A percentile compares a stretch with the other conserved stretches of the same genome.
phyloP scores from a whole-genome alignment of 2,888 invertebrate genomes.

The Cryptus armator region DNA sequence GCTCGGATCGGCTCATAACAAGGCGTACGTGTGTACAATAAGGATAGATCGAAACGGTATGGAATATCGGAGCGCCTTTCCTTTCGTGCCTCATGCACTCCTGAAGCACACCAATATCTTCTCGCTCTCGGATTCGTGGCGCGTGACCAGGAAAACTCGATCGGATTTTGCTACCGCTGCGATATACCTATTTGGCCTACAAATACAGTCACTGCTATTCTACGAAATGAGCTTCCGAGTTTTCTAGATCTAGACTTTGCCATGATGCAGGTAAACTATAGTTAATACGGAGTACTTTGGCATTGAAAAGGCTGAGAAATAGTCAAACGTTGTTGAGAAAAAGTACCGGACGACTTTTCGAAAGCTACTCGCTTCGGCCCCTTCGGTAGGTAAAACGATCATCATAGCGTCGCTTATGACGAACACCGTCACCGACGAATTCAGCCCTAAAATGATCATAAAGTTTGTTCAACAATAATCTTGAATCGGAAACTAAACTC shows the following conservation, averaged over 20 bases:
- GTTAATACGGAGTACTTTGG: neutral
- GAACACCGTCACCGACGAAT: neutral
- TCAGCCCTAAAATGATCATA: neutral
- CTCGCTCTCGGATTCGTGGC: slow-evolving; percentile 60
- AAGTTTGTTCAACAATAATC: neutral
- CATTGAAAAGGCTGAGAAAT: too few species aligned
- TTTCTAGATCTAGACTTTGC: neutral
- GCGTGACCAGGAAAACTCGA: slow-evolving; percentile 66
- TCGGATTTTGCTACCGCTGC: slow-evolving; percentile 17
- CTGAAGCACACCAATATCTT: slow-evolving; percentile 55
- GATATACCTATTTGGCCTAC: slow-evolving; percentile 6
- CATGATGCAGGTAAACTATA: neutral
- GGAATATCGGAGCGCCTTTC: slow-evolving; percentile 59
- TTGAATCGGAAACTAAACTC: neutral
- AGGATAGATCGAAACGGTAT: slow-evolving; percentile 25
- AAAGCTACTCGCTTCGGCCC: neutral
- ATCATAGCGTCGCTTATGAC: neutral
- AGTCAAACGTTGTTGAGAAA: neutral
- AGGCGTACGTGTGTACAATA: slow-evolving; percentile 31
- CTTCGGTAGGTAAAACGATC: neutral
- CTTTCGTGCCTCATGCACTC: slow-evolving; percentile 48
- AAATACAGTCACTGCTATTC: neutral
- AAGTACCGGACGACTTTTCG: neutral
- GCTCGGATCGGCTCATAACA: slow-evolving; percentile 29
- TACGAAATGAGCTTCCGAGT: neutral